A percentile compares a stretch with the other conserved stretches of the same genome.
Conservation (phyloP, 64 coral and sea anemone genomes). For the Porites lutea region DNA sequence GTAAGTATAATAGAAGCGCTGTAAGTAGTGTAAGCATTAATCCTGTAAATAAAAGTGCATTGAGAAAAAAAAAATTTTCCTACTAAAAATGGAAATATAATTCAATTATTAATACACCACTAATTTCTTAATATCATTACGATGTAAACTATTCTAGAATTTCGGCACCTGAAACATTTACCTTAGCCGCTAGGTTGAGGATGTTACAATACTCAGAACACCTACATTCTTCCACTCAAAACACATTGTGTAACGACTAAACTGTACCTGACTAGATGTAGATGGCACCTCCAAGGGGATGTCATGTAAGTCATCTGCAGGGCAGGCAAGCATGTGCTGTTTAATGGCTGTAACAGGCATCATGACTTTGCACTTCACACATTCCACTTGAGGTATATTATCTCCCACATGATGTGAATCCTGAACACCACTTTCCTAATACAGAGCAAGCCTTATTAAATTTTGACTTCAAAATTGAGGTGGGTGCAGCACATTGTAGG, state of each 20-base stretch:
- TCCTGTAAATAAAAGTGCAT: no score
- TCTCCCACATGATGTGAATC: constrained; percentile 12
- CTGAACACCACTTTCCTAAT: constrained; percentile 16
- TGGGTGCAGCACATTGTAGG: constrained; percentile 21
- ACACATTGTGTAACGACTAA: constrained; percentile 25
- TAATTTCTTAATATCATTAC: no score
- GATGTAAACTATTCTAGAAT: no score
- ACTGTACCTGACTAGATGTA: constrained; percentile 12
- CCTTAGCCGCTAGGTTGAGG: no score
- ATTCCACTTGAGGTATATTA: constrained; percentile 17
- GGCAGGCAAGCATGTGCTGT: constrained; percentile 25
- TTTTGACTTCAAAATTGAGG: constrained; percentile 13
- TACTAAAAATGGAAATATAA: no score
- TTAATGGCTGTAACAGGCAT: constrained; percentile 24
- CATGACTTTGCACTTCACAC: constrained; percentile 26
- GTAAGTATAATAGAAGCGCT: no score
- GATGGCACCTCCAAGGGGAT: constrained; percentile 16
- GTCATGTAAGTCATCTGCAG: constrained; percentile 6
- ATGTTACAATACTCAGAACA: no score
- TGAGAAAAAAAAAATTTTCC: no score
- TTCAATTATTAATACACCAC: no score
- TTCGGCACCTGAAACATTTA: no score
- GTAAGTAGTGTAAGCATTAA: no score
- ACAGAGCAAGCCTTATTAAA: constrained; percentile 23
- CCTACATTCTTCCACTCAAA: no score